Percentiles rank a stretch among this genome's conserved stretches.
These are phyloP conservation scores for Plebejus anna DNA, from an alignment of 2,888 invertebrate genomes.

Conservation along the genomic window DNA sequence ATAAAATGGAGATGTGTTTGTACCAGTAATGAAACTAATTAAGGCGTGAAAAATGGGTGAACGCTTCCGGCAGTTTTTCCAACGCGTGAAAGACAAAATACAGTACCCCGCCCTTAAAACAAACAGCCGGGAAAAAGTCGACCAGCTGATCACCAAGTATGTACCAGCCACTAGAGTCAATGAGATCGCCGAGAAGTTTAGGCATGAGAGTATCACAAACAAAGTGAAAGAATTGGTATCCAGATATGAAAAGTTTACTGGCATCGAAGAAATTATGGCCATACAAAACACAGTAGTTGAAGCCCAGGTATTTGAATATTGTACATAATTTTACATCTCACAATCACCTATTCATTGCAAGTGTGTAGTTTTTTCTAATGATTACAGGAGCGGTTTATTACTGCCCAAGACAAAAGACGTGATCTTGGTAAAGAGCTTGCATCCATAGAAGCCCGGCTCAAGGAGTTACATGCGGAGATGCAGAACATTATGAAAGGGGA, in stretches of 20 bases:
- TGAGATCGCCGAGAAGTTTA: conserved; percentile 65
- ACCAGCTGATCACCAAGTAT: conserved; percentile 62
- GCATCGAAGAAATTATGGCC: conserved; percentile 87
- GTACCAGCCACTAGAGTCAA: conserved; percentile 57
- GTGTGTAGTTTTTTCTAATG: neutral
- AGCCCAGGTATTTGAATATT: conserved; percentile 73
- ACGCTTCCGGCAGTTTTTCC: conserved; percentile 61
- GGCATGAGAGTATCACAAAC: conserved; percentile 53
- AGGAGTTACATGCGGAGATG: conserved; percentile 86
- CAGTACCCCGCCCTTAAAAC: conserved; percentile 51
- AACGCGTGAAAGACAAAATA: conserved; percentile 61
- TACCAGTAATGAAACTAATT: conserved; percentile 41
- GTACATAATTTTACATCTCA: neutral
- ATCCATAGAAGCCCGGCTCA: conserved; percentile 81
- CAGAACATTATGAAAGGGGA: conserved; percentile 89
- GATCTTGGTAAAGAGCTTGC: conserved; percentile 81
- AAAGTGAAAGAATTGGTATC: conserved; percentile 72
- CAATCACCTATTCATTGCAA: neutral
- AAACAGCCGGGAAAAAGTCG: conserved; percentile 59
- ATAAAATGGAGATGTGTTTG: conserved; percentile 43
- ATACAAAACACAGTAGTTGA: conserved; percentile 87
- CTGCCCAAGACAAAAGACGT: conserved; percentile 83
- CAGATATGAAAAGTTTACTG: conserved; percentile 87
- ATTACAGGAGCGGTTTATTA: conserved; percentile 80
- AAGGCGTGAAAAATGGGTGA: conserved; percentile 70